A percentile compares a stretch with the other conserved stretches of the same genome.
Evolutionary conservation across 2,888 invertebrate species (phyloP).

Genomic region (Pachydiplax longipennis): DNA sequence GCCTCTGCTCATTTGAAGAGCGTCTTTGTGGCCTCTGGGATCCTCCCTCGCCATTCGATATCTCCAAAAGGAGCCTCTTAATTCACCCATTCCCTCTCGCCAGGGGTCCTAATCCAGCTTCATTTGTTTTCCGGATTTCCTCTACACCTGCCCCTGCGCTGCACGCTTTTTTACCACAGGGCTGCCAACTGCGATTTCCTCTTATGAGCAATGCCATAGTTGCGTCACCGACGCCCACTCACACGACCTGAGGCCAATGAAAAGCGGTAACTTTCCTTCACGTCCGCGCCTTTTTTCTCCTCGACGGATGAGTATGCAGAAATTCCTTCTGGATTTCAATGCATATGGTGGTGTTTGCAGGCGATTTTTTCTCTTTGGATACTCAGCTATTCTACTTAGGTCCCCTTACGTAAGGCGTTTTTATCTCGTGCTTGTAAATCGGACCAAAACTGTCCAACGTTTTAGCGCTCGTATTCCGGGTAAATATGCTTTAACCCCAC

Average conservation of each 20-base stretch:
- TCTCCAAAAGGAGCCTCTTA: not conserved
- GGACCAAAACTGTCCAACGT: too few species aligned
- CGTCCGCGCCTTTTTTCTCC: not conserved
- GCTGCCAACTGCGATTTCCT: not conserved
- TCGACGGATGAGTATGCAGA: too few species aligned
- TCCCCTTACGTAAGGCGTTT: too few species aligned
- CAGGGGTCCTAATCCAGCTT: not conserved
- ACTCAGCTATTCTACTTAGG: too few species aligned
- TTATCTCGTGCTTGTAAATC: too few species aligned
- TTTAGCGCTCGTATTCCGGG: too few species aligned
- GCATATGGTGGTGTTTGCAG: too few species aligned
- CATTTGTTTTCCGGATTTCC: not conserved
- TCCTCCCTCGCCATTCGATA: not conserved
- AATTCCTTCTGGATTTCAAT: too few species aligned
- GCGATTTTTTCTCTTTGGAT: too few species aligned
- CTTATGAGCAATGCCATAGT: not conserved
- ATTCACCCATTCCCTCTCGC: not conserved
- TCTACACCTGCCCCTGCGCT: not conserved
- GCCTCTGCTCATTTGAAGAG: not conserved
- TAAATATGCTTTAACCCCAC: too few species aligned
- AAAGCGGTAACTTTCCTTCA: not conserved
- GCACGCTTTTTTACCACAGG: not conserved
- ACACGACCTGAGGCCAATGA: not conserved
- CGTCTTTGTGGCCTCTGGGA: not conserved
- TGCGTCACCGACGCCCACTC: not conserved